These are phyloP conservation scores for Engystomops pustulosus DNA, from an alignment of 2,113 vertebrate genomes.

Conservation along the genomic window DNA sequence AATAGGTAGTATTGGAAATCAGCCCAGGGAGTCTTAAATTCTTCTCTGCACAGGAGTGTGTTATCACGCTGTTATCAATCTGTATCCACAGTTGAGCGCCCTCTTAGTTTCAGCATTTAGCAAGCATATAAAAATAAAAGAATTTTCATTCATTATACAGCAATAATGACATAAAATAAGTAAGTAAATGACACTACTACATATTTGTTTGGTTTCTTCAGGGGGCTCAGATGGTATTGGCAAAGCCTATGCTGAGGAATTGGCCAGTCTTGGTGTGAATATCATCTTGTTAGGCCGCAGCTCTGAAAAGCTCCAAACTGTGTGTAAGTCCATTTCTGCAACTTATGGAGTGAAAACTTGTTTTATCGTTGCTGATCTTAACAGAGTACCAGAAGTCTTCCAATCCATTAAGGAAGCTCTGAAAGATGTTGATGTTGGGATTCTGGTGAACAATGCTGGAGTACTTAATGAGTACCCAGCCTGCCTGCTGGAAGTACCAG, in stretches of 20 bases:
- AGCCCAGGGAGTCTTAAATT: too few species aligned
- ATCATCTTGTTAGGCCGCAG: slow-evolving; percentile 82
- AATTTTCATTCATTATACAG: too few species aligned
- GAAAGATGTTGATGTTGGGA: slow-evolving; percentile 85
- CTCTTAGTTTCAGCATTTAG: too few species aligned
- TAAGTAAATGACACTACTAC: too few species aligned
- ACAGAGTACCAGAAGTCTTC: slow-evolving; percentile 73
- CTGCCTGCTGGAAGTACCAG: slow-evolving; percentile 76
- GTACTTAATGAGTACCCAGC: slow-evolving; percentile 65
- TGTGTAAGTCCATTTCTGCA: slow-evolving; percentile 75
- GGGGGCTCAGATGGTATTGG: slow-evolving; percentile 83
- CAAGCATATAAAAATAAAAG: too few species aligned
- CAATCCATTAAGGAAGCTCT: slow-evolving; percentile 78
- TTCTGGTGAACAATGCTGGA: slow-evolving; percentile 88
- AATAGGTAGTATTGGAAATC: too few species aligned
- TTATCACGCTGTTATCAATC: too few species aligned
- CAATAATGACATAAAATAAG: too few species aligned
- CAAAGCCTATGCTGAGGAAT: slow-evolving; percentile 85
- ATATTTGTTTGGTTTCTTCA: too few species aligned
- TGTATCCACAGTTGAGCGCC: too few species aligned
- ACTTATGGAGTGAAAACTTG: slow-evolving; percentile 81
- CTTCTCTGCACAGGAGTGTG: too few species aligned
- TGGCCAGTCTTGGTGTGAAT: slow-evolving; percentile 82
- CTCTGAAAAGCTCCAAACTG: slow-evolving; percentile 69
- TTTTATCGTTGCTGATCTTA: slow-evolving; percentile 81